Conservation (phyloP, 2,113 vertebrate species). For the Zosterops pallidus region DNA sequence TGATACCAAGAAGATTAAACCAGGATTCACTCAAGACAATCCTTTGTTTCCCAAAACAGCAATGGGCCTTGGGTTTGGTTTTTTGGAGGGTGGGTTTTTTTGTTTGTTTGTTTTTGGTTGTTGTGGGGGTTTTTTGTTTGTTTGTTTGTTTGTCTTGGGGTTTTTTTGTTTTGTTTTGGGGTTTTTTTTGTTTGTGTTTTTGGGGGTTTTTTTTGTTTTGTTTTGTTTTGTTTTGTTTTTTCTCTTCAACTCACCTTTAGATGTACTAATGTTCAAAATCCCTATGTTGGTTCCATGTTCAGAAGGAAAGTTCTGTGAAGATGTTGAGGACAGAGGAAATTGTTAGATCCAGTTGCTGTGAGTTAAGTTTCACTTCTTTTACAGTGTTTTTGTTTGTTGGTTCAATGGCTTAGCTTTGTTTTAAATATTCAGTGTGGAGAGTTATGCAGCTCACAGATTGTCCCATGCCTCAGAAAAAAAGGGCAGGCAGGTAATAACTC, state of each 20-base stretch:
- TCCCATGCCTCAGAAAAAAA: background rate
- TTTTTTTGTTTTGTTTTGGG: too few species aligned
- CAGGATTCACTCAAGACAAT: background rate
- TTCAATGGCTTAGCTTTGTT: background rate
- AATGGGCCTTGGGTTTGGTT: background rate
- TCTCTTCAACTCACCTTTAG: background rate
- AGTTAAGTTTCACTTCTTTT: background rate
- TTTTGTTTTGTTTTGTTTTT: too few species aligned
- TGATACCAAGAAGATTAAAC: background rate
- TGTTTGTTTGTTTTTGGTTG: too few species aligned
- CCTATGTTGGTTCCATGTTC: background rate
- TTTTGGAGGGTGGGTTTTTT: background rate
- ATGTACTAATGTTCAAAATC: background rate
- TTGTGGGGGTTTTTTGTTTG: too few species aligned
- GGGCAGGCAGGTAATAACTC: background rate
- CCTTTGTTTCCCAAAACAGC: background rate
- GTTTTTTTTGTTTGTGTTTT: too few species aligned
- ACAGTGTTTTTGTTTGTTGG: background rate
- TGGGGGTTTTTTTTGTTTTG: too few species aligned
- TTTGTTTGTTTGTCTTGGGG: too few species aligned
- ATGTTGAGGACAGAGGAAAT: background rate
- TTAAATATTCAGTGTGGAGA: background rate
- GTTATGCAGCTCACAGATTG: background rate
- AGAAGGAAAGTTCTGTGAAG: background rate
- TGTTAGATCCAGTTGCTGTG: background rate